Base-by-base conservation (phyloP, 1,140 invertebrate genomes). In the Caerostris extrusa region DNA sequence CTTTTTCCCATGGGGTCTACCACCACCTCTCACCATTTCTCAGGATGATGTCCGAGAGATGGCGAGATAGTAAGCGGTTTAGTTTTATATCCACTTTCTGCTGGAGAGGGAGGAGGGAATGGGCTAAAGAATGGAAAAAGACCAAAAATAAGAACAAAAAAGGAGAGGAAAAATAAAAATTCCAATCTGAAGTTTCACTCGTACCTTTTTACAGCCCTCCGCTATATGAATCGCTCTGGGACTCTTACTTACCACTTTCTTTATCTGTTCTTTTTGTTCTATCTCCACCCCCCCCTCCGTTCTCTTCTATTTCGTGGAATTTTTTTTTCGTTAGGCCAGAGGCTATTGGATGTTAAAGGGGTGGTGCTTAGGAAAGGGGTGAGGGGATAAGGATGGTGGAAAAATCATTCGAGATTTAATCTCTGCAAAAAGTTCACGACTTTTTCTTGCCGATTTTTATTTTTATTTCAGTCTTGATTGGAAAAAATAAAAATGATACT, bases 391-490 rank as follows among this genome's bases (percentile, higher is more conserved):
- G 12, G 71, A 19, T 3, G n/a, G 71, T 19, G 6, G 71, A 64
- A 53, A 77, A 77, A 77, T 77, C 71, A 77, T 19, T 77, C 71
- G n/a, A 12, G 71, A 77, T 77, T 77, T 34, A 77, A 77, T 60
- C 58, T 60, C 10, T 60, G 58, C 10, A 60, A 60, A 60, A 10
- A 60, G 58, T 60, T 60, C 58, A 60, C 10, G 34, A 34, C 34
- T 34, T 34, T n/a, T 34, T 34, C 34, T 34, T 34, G 34, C 3
- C 10, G 58, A n/a, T 3, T 60, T 60, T 60, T 7, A 3, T 7
- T 60, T 60, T 60, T 60, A 10, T 60, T 60, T 60, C 58, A 34
- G 34, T 34, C 34, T 10, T 60, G 6, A 60, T 7, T 3, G 10
- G 58, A 60, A 60, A 60, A 60, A 60, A 60, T 7, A 60, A 60